Conservation (phyloP, 2,113 vertebrate genomes). For the Cavia aperea region DNA sequence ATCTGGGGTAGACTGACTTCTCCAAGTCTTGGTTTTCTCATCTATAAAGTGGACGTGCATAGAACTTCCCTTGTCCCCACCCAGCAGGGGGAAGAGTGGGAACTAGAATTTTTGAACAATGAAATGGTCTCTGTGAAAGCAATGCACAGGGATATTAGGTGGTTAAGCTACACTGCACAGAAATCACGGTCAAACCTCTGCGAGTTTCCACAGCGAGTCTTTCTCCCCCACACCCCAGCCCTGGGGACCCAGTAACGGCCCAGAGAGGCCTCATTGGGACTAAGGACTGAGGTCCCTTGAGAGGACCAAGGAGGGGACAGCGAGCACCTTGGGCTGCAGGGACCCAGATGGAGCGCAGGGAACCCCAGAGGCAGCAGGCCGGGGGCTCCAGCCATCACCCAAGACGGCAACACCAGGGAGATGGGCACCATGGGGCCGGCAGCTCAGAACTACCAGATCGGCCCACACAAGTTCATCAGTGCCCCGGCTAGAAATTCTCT, state of each 20-base stretch:
- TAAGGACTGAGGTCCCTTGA: neutral
- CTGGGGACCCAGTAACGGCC: neutral
- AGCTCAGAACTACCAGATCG: neutral
- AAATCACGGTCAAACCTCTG: neutral
- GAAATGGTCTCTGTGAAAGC: slow-evolving; percentile 30
- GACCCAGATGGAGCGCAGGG: neutral
- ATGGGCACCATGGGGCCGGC: neutral
- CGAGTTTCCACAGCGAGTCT: neutral
- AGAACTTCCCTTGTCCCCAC: neutral
- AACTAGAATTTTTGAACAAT: neutral
- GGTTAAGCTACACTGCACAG: neutral
- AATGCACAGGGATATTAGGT: neutral
- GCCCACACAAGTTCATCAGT: neutral
- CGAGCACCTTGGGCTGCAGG: neutral
- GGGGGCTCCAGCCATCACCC: neutral
- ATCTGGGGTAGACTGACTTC: neutral
- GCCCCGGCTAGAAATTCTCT: neutral
- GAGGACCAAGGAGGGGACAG: neutral
- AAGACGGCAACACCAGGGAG: neutral
- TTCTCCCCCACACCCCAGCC: neutral
- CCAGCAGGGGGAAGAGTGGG: neutral
- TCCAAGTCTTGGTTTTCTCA: neutral
- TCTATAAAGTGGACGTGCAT: neutral
- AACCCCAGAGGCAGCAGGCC: neutral
- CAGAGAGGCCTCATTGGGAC: neutral